Evolutionary conservation across 2,888 invertebrate species (phyloP).

Genomic region (Stenchaetothrips biformis): DNA sequence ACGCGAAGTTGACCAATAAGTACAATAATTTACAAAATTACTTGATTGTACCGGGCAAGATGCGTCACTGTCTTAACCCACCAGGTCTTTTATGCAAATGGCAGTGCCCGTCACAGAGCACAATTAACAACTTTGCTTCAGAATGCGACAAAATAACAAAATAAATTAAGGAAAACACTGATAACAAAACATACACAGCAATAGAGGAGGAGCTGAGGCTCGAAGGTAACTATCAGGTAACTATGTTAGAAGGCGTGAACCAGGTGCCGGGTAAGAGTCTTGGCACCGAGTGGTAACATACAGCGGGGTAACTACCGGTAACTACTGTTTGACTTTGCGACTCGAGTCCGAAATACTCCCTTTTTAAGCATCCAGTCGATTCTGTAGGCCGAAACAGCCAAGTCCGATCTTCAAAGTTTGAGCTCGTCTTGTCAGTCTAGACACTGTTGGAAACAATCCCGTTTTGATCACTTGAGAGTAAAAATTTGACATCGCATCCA

Average conservation of each 20-base stretch:
- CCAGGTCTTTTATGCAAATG: constrained; percentile 15
- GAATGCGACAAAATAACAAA: constrained; percentile 23
- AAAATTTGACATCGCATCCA: no score
- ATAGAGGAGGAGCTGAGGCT: not conserved
- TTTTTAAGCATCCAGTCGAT: no score
- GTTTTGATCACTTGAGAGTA: no score
- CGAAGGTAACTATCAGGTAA: constrained; percentile 21
- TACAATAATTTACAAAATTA: no score
- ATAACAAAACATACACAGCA: constrained; percentile 1
- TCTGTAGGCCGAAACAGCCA: no score
- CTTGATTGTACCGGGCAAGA: not conserved
- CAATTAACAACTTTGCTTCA: not conserved
- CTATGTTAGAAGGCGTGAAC: constrained; percentile 3
- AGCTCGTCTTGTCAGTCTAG: no score
- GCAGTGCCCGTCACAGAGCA: not conserved
- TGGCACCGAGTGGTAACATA: constrained; percentile 12
- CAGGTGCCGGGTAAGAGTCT: not conserved
- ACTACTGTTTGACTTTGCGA: not conserved
- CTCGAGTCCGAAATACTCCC: no score
- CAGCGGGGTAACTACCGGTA: not conserved
- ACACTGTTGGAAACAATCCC: no score
- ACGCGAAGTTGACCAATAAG: no score
- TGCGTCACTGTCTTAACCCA: not conserved
- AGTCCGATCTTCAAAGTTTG: no score
- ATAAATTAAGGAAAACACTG: constrained; percentile 15